phyloP scores from a whole-genome alignment of 2,888 invertebrate genomes.

The Drosophila neonasuta region DNA sequence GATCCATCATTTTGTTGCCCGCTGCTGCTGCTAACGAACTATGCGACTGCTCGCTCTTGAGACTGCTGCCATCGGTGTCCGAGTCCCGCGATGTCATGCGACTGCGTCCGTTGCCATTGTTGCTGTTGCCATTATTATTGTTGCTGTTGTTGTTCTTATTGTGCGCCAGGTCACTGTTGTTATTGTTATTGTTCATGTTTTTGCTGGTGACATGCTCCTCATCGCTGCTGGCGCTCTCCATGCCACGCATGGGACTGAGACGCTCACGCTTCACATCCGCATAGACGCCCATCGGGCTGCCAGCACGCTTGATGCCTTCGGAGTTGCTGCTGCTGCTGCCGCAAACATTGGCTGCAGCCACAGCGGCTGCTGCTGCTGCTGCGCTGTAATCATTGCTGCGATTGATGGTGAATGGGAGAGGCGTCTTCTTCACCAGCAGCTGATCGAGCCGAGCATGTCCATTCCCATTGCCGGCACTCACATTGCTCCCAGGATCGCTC shows the following conservation, averaged over 20 bases:
- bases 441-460: conserved; percentile 86
- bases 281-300: conserved; percentile 79
- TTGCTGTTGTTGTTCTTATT: conserved; percentile 55
- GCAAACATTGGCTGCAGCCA: conserved; percentile 45
- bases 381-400: conserved; percentile 71
- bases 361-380: conserved; percentile 25
- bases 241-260: conserved; percentile 68
- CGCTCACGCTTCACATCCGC: conserved; percentile 85
- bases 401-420: conserved; percentile 77
- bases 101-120: conserved; percentile 64
- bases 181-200: conserved; percentile 56
- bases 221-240: conserved; percentile 67
- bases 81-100: conserved; percentile 78
- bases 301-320: conserved; percentile 75
- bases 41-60: conserved; percentile 70
- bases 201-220: conserved; percentile 61
- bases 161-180: conserved; percentile 53
- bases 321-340: conserved; percentile 47
- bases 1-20: conserved; percentile 69
- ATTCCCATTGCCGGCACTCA: conserved; percentile 28
- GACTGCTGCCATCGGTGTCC: conserved; percentile 77
- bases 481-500: conserved; percentile 53
- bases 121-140: conserved; percentile 38
- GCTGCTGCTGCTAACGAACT: conserved; percentile 43
- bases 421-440: conserved; percentile 84